A percentile compares a stretch with the other conserved stretches of the same genome.
phyloP scores from a whole-genome alignment of 2,888 invertebrate species.

The Halictus ligatus region DNA sequence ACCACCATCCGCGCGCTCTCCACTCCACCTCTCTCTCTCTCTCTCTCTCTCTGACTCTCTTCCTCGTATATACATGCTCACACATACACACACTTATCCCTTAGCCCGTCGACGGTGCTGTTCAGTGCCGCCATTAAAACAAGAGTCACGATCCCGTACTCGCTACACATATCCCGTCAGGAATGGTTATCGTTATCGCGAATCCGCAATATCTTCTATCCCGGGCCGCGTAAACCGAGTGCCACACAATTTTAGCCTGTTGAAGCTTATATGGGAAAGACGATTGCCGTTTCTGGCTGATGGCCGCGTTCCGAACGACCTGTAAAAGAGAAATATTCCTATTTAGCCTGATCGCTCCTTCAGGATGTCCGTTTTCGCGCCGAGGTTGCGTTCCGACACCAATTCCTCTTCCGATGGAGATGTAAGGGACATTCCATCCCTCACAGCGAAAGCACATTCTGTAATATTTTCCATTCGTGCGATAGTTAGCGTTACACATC shows the following conservation, averaged over 20 bases:
- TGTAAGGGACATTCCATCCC: too few species aligned
- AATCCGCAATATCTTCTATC: slow-evolving; percentile 66
- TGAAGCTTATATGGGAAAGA: slow-evolving; percentile 34
- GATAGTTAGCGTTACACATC: too few species aligned
- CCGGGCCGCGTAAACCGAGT: slow-evolving; percentile 26
- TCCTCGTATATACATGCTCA: slow-evolving; percentile 18
- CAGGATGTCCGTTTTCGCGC: background rate
- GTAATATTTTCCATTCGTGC: too few species aligned
- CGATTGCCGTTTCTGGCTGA: slow-evolving; percentile 20
- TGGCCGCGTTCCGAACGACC: slow-evolving; percentile 2
- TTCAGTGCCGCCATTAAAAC: slow-evolving; percentile 70
- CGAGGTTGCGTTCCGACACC: background rate
- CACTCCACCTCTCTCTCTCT: slow-evolving; percentile 21
- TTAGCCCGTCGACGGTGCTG: slow-evolving; percentile 6
- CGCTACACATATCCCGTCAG: slow-evolving; percentile 53
- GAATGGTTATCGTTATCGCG: slow-evolving; percentile 73
- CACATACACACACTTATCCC: background rate
- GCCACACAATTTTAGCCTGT: slow-evolving; percentile 39
- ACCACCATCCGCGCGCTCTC: slow-evolving; percentile 63
- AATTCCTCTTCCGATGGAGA: background rate
- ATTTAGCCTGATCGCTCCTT: background rate
- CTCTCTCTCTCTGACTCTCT: slow-evolving; percentile 28
- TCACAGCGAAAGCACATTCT: too few species aligned
- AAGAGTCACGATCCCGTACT: slow-evolving; percentile 69
- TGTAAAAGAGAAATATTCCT: slow-evolving; percentile 15